A percentile compares a stretch with the other conserved stretches of the same genome.
phyloP scores from a whole-genome alignment of 1,140 invertebrate genomes.

The Drosophila kohkoa region DNA sequence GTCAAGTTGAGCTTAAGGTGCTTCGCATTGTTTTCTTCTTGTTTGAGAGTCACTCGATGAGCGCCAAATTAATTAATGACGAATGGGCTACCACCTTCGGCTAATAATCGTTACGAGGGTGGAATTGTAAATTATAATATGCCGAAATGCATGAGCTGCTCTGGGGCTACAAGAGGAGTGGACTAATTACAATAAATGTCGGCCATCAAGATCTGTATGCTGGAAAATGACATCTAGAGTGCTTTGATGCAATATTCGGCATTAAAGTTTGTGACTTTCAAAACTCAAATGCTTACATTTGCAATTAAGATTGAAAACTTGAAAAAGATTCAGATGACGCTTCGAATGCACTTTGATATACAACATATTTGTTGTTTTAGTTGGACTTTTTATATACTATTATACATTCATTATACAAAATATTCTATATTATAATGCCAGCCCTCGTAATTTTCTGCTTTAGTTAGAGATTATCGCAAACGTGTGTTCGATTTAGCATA shows the following conservation, averaged over 20 bases:
- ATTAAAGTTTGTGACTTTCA: background rate
- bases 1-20: conserved; percentile 24
- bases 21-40: conserved; percentile 22
- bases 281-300: background rate
- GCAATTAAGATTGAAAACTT: background rate
- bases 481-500: background rate
- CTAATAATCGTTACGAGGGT: conserved; percentile 13
- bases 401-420: too few species aligned
- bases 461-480: background rate
- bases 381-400: too few species aligned
- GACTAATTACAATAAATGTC: conserved; percentile 1
- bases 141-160: background rate
- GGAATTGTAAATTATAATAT: conserved; percentile 12
- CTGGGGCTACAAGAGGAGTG: background rate
- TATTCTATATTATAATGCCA: too few species aligned
- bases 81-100: conserved; percentile 11
- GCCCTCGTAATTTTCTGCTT: background rate
- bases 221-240: background rate
- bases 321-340: background rate
- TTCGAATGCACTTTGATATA: too few species aligned
- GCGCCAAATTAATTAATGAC: conserved; percentile 27
- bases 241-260: background rate
- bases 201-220: background rate
- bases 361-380: too few species aligned
- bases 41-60: background rate